Conservation (phyloP, 2,888 invertebrate genomes). For the Electrophaes corylata region DNA sequence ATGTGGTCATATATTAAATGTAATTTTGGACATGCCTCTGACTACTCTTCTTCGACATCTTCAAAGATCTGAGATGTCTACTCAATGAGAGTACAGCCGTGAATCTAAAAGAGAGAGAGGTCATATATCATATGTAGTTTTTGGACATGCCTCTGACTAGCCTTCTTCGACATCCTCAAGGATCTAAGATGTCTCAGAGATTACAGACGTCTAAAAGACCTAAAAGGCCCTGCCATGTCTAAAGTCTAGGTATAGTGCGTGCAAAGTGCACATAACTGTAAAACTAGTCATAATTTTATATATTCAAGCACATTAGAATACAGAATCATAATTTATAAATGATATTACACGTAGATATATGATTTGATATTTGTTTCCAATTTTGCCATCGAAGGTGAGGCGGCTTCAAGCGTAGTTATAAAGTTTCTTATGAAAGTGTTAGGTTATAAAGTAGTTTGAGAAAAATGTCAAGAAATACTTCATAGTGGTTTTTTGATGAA, state of each 20-base stretch:
- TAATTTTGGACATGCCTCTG: too few species aligned
- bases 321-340: constrained; percentile 16
- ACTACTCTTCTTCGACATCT: too few species aligned
- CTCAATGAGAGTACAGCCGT: too few species aligned
- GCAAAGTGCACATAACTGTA: constrained; percentile 62
- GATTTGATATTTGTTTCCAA: constrained; percentile 5
- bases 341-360: constrained; percentile 24
- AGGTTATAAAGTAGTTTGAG: neutral
- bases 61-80: too few species aligned
- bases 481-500: neutral
- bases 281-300: constrained; percentile 69
- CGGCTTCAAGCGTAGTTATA: constrained; percentile 10
- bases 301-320: constrained; percentile 47
- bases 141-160: neutral
- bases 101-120: too few species aligned
- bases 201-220: neutral
- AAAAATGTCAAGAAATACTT: neutral
- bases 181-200: neutral
- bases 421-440: constrained; percentile 4
- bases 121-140: neutral
- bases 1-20: too few species aligned
- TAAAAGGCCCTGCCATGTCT: neutral
- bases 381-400: constrained; percentile 19
- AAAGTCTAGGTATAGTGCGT: constrained; percentile 43
- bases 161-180: neutral